phyloP scores from a whole-genome alignment of 2,113 vertebrate genomes.

The Campylorhamphus procurvoides region DNA sequence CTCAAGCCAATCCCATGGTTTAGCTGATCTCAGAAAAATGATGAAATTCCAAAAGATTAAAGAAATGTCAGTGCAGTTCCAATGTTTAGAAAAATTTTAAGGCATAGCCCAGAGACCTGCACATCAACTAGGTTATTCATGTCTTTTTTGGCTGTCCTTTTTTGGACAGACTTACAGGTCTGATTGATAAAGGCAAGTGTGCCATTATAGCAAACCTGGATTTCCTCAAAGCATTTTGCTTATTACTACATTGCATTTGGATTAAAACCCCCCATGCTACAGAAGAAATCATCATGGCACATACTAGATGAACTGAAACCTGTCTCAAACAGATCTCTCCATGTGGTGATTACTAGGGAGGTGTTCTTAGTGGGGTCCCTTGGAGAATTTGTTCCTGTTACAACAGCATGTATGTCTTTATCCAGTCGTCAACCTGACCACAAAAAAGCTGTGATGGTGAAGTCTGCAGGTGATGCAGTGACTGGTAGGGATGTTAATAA shows the following conservation, averaged over 20 bases:
- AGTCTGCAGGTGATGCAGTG: background rate
- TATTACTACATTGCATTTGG: background rate
- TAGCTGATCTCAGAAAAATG: constrained; percentile 23
- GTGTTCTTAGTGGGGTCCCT: background rate
- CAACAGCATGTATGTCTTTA: background rate
- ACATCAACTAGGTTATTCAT: background rate
- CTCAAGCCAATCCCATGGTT: background rate
- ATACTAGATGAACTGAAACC: background rate
- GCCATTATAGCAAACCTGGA: background rate
- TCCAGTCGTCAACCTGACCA: background rate
- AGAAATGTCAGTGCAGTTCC: background rate
- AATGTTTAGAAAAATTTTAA: background rate
- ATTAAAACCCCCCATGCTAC: accelerated
- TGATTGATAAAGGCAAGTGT: background rate
- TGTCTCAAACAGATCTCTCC: background rate
- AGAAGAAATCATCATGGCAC: background rate
- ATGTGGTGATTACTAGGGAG: background rate
- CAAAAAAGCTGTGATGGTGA: background rate
- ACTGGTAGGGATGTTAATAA: background rate
- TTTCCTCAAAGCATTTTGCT: background rate
- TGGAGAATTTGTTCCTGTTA: background rate
- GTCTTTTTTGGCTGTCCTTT: background rate
- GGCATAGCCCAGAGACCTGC: background rate
- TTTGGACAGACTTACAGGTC: background rate
- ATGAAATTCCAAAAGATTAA: background rate